Evolutionary conservation across 2,113 vertebrate genomes (phyloP), one percentile per base, ranked within the genome.

Genomic region (Mobula hypostoma): DNA sequence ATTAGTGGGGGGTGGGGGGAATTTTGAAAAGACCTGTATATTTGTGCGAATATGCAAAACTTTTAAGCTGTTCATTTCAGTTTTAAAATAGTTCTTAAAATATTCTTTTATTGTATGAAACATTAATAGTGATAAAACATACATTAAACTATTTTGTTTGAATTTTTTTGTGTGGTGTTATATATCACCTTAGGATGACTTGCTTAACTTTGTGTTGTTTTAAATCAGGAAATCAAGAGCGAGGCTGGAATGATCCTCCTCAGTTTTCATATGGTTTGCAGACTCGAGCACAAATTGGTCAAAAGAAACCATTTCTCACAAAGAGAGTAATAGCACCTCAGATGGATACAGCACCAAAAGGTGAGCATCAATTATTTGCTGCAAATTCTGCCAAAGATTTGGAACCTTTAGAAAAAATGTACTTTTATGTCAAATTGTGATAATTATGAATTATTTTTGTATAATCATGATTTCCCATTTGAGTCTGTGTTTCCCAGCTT

Each of bases 201-300:
- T 78, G 48, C 21, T 61, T 94, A 61, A 74, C 17, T 27, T 8
- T 94, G 7, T 48, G 0, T 85, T 94, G 66, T 94, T 61, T 63
- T 70, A 61, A 17, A 68, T 24, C 88, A 99, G 98, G 98, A 85
- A 99, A 99, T 96, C 97, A 97, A 96, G 97, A 98, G 90, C 96
- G 98, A 0, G 98, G 98, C n/a, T 99, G 98, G 98, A 99, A 99
- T 83, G 98, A 99, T 95, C 98, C 98, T 0, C 98, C 98, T 0
- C 98, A 99, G 95, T 98, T 99, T 94, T 99, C 98, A 0, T 99
- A 99, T 0, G 97, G 98, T 91, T 96, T 98, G 76, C 98, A 99
- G 96, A 96, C 95, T 7, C 96, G 95, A 94, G 95, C 96, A 9
- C 95, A 88, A 61, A 95, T 95, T 0, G 97, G 96, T n/a, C 95